Evolutionary conservation across 2,113 vertebrate species (phyloP), one percentile per base, ranked within the genome.

Genomic region (Micronycteris hirsuta): DNA sequence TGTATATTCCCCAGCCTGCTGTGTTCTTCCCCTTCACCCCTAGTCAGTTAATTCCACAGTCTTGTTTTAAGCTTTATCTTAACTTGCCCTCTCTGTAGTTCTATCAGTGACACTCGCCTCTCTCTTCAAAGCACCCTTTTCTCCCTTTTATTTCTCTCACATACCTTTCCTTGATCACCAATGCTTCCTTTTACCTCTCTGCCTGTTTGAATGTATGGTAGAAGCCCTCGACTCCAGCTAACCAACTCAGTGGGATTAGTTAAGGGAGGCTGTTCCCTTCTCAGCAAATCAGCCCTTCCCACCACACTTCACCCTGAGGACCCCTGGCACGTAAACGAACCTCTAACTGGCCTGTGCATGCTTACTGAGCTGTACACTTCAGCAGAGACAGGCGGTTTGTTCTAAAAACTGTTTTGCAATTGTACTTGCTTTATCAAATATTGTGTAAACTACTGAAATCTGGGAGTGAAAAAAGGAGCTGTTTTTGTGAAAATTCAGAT

Each of bases 401-500:
- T 78, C 61, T 73, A 58, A 78, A 88, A 73, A 68, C 52, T 38
- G n/a, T 82, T 82, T 43, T 74, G 52, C 45, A 56, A 76, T 71
- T 58, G 7, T 7, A 86, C 17, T 93, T 96, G 61, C 28, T 76
- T 47, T 71, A 85, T 77, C n/a, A 65, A 96, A 56, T 63, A 47
- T 63, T 88, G 81, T 91, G 4, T 71, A 85, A 93, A 86, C 47
- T 43, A 43, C 86, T 47, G 31, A 91, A 74, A 84, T 67, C 52
- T 19, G 15, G 67, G 38, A 45, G 31, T 95, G 24, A 41, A 92
- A 73, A 61, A 78, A 65, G 17, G 22, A 93, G 43, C 84, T 85
- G 26, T 91, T 94, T 94, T 68, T 76, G 31, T 93, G 43, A 87
- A 94, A 92, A 81, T 95, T 76, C 52, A 94, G 33, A 67, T 43